Base-by-base conservation (phyloP, 2,797 vertebrate genomes). In the Capromys pilorides region DNA sequence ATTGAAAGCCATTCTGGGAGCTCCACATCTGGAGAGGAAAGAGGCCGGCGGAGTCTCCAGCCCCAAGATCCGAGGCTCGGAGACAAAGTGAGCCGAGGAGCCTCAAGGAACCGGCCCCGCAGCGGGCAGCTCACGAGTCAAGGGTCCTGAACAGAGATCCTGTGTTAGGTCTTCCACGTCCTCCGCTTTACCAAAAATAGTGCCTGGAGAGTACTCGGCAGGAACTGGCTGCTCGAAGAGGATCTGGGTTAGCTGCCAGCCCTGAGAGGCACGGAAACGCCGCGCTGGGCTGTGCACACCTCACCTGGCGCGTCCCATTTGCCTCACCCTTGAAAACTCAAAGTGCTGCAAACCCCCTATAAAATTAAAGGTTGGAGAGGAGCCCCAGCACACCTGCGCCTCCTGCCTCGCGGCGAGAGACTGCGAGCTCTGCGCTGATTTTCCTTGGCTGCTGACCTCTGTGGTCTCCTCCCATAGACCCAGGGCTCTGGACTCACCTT, bases 181-280 rank as follows among this genome's bases (percentile, higher is more conserved):
- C 67, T 61, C 66, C 57, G 85, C 71, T 91, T 96, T 94, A 75
- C 86, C 83, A 84, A 96, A 96, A 95, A 97, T 89, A 95, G 90
- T 73, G 82, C 94, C 83, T 79, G 51, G 64, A 93, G 94, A 93
- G 87, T 77, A 64, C 64, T 90, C 66, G 90, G 86, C 81, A 91
- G 85, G 96, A 96, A 89, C 71, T 75, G 88, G 33, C 22, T 81
- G 39, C 62, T 88, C 78, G 69, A 85, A 83, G 67, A 51, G 66
- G 49, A 59, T 85, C 75, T 31, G 86, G 83, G 91, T 95, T 54
- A 62, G n/a, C 86, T 75, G 84, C 73, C 45, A 80, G 62, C 61
- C 61, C 57, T 90, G 84, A 95, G 49, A 66, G 14, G 67, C 45
- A 11, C 4, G 31, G 61, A 82, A 88, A 85, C 64, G 86, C 24